These are phyloP conservation scores for Dasyornis broadbenti DNA, from an alignment of 2,113 vertebrate species.

Conservation along the genomic window DNA sequence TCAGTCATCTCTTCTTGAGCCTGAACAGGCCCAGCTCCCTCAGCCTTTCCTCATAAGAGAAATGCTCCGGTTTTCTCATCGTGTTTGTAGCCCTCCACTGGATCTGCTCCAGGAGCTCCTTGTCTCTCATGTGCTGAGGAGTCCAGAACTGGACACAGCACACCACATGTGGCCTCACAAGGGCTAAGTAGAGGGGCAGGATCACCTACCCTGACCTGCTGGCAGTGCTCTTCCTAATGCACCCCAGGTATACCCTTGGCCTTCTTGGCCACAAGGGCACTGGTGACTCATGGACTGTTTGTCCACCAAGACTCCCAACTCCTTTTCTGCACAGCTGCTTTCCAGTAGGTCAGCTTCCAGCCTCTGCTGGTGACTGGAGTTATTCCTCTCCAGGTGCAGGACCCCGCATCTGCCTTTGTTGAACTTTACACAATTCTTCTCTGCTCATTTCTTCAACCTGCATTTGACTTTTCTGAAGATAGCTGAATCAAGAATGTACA, in stretches of 20 bases:
- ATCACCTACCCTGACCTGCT: fast-evolving
- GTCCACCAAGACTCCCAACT: fast-evolving
- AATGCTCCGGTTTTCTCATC: background rate
- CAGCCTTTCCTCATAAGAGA: background rate
- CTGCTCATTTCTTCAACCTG: background rate
- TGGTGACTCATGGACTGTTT: background rate
- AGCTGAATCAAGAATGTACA: background rate
- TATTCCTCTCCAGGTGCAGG: background rate
- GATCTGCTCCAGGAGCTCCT: fast-evolving
- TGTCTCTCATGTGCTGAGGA: background rate
- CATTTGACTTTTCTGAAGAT: background rate
- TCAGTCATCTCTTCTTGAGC: background rate
- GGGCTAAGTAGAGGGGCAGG: background rate
- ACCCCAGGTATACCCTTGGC: fast-evolving
- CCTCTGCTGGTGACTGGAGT: background rate
- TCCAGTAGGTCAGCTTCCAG: no score
- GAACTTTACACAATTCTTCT: background rate
- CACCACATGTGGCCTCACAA: background rate
- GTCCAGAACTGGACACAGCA: background rate
- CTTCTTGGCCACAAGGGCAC: background rate
- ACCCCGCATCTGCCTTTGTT: background rate
- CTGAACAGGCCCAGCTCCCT: background rate
- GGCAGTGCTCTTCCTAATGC: background rate
- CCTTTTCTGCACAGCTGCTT: background rate
- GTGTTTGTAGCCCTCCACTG: background rate